phyloP scores from a whole-genome alignment of 2,113 vertebrate genomes.

The Eretmochelys imbricata region DNA sequence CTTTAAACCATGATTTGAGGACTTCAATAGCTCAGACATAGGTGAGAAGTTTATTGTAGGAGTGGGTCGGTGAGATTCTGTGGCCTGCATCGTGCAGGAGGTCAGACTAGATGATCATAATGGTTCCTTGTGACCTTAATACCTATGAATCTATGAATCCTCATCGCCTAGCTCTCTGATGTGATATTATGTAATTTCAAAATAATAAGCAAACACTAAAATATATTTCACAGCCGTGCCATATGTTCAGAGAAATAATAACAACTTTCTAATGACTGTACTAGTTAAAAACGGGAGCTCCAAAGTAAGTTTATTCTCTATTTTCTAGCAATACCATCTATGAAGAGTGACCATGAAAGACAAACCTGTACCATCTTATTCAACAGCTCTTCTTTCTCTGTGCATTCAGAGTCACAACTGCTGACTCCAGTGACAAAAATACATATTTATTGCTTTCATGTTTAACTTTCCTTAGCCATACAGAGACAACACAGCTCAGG shows the following conservation, averaged over 20 bases:
- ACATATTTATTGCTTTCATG: accelerated
- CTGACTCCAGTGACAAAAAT: background rate
- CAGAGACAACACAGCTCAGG: background rate
- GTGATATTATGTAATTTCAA: background rate
- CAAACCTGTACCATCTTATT: background rate
- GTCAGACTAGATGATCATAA: no score
- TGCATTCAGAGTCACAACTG: background rate
- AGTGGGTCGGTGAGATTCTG: no score
- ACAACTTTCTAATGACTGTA: background rate
- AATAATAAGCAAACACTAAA: background rate
- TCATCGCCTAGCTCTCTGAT: background rate
- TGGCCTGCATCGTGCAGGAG: no score
- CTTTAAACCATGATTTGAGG: no score
- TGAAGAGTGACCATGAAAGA: background rate
- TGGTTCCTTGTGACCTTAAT: no score
- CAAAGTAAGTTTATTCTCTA: background rate
- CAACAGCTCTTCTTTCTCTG: background rate
- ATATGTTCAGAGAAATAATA: background rate
- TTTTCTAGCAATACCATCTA: background rate
- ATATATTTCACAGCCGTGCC: background rate
- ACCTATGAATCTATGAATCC: background rate
- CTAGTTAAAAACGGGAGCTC: background rate
- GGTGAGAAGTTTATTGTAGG: no score
- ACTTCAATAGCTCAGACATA: no score
- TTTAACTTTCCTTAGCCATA: background rate